A percentile compares a stretch with the other conserved stretches of the same genome.
Conservation (phyloP, 2,888 invertebrate species). For the Meandrusa payeni region DNA sequence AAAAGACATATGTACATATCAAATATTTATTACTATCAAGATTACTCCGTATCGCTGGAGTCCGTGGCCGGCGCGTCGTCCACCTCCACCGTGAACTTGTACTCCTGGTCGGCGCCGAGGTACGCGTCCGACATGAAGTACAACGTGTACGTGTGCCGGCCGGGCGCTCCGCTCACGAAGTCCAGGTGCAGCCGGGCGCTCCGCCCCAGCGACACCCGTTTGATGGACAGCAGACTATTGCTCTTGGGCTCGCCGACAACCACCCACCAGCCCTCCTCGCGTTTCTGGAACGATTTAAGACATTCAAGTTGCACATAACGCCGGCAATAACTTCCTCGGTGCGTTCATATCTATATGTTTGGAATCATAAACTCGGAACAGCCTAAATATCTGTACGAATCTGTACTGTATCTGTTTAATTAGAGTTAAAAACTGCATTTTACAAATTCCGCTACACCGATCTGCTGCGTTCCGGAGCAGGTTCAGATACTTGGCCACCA, state of each 20-base stretch:
- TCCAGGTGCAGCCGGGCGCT: conserved; percentile 92
- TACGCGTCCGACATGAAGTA: conserved; percentile 99
- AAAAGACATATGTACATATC: too few species aligned
- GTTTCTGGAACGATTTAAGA: conserved; percentile 81
- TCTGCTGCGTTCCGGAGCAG: too few species aligned
- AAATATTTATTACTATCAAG: too few species aligned
- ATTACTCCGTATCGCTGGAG: conserved; percentile 46
- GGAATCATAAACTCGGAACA: too few species aligned
- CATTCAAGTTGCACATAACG: too few species aligned
- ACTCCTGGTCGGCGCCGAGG: conserved; percentile 99
- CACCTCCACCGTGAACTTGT: conserved; percentile 93
- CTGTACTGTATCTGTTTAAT: too few species aligned
- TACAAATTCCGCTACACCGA: too few species aligned
- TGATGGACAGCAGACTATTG: conserved; percentile 97
- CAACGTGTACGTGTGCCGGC: conserved; percentile 94
- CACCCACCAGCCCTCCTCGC: conserved; percentile 98
- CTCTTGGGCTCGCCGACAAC: conserved; percentile 98
- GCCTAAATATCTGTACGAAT: too few species aligned
- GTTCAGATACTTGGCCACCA: too few species aligned
- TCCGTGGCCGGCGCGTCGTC: conserved; percentile 69
- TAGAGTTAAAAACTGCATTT: too few species aligned
- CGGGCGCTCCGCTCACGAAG: conserved; percentile 95
- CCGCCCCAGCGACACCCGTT: conserved; percentile 96
- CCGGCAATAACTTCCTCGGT: too few species aligned
- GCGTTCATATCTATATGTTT: too few species aligned